Evolutionary conservation across 1,140 invertebrate genomes (phyloP).

Genomic region (Saxidomus purpurata): DNA sequence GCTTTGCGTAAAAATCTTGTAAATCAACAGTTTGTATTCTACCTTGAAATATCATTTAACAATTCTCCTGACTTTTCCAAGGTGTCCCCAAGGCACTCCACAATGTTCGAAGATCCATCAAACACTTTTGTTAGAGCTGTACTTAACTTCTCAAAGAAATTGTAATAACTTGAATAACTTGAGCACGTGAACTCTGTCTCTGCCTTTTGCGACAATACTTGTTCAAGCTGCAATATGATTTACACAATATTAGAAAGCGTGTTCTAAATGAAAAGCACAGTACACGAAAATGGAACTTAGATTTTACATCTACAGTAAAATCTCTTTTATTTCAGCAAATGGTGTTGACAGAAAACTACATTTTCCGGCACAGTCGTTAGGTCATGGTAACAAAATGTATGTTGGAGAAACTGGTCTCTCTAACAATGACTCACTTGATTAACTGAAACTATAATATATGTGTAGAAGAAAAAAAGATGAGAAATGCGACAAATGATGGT

Average conservation of each 20-base stretch:
- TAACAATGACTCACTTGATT: too few relatives aligned
- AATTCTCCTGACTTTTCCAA: background rate
- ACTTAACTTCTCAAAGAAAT: background rate
- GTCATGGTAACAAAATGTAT: too few relatives aligned
- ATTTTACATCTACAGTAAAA: too few relatives aligned
- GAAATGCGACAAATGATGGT: background rate
- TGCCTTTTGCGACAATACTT: background rate
- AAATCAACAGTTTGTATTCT: background rate
- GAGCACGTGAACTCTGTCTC: slow-evolving; percentile 6
- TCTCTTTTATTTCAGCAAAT: too few relatives aligned
- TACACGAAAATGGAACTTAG: too few relatives aligned
- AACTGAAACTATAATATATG: too few relatives aligned
- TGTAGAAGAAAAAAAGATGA: too few relatives aligned
- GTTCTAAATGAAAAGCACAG: too few relatives aligned
- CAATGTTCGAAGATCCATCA: slow-evolving; percentile 4
- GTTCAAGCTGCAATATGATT: background rate
- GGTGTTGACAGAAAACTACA: too few relatives aligned
- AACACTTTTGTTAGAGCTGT: background rate
- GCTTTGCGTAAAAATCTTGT: background rate
- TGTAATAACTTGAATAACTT: background rate
- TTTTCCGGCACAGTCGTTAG: too few relatives aligned
- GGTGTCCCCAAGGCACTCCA: background rate
- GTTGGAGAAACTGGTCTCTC: too few relatives aligned
- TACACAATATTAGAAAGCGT: too few relatives aligned
- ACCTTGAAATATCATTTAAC: slow-evolving; percentile 16